phyloP scores from a whole-genome alignment of 2,797 vertebrate species.

The Hippopotamyrus pictus region DNA sequence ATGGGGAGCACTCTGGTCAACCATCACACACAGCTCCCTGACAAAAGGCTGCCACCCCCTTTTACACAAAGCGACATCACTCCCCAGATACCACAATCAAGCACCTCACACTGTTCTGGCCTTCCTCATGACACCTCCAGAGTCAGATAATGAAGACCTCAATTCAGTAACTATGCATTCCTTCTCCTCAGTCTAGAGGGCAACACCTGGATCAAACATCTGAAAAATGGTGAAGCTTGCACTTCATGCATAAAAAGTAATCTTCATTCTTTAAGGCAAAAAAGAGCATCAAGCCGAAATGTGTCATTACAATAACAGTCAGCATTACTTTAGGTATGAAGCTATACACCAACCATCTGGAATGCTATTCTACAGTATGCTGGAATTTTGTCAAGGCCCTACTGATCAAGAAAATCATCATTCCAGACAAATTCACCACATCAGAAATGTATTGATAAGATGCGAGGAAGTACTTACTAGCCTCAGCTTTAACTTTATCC shows the following conservation, averaged over 20 bases:
- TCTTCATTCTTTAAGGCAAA: not conserved
- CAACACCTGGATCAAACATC: not conserved
- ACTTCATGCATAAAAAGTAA: not conserved
- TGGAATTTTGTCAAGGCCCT: not conserved
- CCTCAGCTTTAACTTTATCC: slow-evolving; percentile 96
- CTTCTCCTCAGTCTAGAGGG: not conserved
- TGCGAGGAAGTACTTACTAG: slow-evolving; percentile 69
- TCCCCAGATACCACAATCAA: not conserved
- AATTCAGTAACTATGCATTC: not conserved
- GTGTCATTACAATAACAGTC: not conserved
- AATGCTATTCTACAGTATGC: not conserved
- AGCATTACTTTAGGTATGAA: not conserved
- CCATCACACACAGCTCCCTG: not conserved
- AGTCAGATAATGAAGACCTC: not conserved
- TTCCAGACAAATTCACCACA: not conserved
- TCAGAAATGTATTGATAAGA: not conserved
- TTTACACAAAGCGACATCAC: not conserved
- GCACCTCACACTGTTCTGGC: not conserved
- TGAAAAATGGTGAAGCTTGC: not conserved
- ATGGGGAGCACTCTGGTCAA: not conserved
- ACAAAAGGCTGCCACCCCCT: not conserved
- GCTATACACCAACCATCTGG: not conserved
- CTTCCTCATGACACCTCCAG: not conserved
- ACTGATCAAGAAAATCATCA: slow-evolving; percentile 6
- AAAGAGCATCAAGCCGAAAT: not conserved